Base-by-base conservation (phyloP, 2,888 invertebrate genomes). In the Drosophila parthenogenetica region DNA sequence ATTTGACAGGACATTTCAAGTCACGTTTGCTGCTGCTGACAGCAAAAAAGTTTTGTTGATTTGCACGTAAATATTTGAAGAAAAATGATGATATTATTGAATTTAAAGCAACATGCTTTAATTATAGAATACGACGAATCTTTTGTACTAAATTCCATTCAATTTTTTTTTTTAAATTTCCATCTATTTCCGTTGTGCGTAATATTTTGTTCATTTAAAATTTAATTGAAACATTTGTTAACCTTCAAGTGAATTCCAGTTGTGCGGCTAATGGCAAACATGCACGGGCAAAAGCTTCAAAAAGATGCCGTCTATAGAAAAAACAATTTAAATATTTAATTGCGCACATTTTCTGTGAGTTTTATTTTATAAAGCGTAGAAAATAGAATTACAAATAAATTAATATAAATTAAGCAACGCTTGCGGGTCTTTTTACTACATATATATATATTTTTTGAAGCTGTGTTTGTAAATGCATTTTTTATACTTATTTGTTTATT, bases 251-350 rank as follows among this genome's bases (percentile, higher is more conserved):
- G 29, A 59, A 37, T 61, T 61, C 37, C 43, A 61, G 32, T 46
- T 46, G 65, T 46, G 65, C 53, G 35, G 29, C 64, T 59, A 64
- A 76, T 64, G 60, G 50, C 25, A 49, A 66, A 63, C 65, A 59
- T 50, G 59, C 70, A 46, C 7, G 8, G 25, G 29, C 29, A 35
- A 58, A 54, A 51, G 46, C 60, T 61, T 66, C 60, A 62, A 69
- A 75, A 71, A 68, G 68, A 48, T 40, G 76, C 73, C 66, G 73
- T 55, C 58, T 10, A 60, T 17, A 46, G 25, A 48, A 60, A 43
- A 55, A 43, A 55, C 62, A 53, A 79, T 77, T 79, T 77, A 71
- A 79, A 79, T 80, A 77, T 49, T 71, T 64, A 77, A 79, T 80
- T 79, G 63, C 54, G 59, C 57, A 65, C 39, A 17, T 29, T 57